Evolutionary conservation across 2,888 invertebrate species (phyloP).

Genomic region (Hypena proboscidalis): DNA sequence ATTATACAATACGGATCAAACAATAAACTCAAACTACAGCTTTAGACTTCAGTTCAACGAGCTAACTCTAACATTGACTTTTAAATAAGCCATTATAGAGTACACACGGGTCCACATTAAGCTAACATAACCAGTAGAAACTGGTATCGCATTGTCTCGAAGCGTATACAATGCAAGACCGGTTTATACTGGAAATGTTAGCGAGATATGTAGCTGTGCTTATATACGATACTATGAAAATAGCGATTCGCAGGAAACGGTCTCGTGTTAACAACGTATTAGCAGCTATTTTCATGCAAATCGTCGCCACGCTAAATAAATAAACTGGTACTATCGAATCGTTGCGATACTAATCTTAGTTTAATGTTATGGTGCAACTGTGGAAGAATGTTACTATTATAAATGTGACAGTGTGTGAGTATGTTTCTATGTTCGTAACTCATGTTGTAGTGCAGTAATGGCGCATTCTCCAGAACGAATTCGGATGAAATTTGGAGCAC

Average conservation of each 20-base stretch:
- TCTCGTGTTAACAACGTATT: slow-evolving; percentile 27
- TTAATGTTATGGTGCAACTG: background rate
- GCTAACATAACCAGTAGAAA: too few species aligned
- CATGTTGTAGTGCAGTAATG: too few species aligned
- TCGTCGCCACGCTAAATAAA: slow-evolving; percentile 32
- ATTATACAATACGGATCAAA: slow-evolving; percentile 6
- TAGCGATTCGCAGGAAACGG: slow-evolving; percentile 23
- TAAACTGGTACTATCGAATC: slow-evolving; percentile 7
- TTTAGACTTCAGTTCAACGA: too few species aligned
- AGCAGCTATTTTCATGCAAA: slow-evolving; percentile 38
- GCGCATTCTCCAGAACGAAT: too few species aligned
- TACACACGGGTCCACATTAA: too few species aligned
- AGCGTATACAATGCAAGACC: too few species aligned
- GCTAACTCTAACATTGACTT: slow-evolving; percentile 29
- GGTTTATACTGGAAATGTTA: too few species aligned
- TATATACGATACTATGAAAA: slow-evolving; percentile 24
- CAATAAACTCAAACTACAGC: slow-evolving; percentile 10
- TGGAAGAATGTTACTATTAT: too few species aligned
- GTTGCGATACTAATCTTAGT: slow-evolving; percentile 16
- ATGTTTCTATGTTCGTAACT: too few species aligned
- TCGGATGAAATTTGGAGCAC: too few species aligned
- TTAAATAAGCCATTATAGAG: slow-evolving; percentile 25
- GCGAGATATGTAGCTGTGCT: slow-evolving; percentile 9
- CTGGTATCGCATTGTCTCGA: too few species aligned
- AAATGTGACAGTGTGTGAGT: too few species aligned